Percentiles rank a stretch among this genome's conserved stretches.
Evolutionary conservation across 2,113 vertebrate species (phyloP).

Genomic region (Istiophorus platypterus): DNA sequence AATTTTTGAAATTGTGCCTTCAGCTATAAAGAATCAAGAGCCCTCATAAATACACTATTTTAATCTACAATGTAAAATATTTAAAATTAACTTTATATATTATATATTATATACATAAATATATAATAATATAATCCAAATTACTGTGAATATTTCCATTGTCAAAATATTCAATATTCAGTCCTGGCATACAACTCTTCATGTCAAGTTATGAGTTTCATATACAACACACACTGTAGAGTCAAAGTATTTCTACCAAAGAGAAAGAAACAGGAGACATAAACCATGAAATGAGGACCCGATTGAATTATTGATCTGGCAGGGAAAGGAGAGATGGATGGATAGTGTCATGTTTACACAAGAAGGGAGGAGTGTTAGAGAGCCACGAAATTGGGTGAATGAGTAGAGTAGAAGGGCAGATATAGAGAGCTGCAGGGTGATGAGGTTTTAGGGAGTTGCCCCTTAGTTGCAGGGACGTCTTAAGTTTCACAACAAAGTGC

Average conservation of each 20-base stretch:
- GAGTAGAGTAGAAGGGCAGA: slow-evolving; percentile 21
- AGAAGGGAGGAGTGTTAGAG: slow-evolving; percentile 11
- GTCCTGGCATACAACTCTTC: background rate
- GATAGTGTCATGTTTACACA: slow-evolving; percentile 68
- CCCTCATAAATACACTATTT: background rate
- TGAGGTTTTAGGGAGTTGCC: slow-evolving; percentile 45
- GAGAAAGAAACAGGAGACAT: slow-evolving; percentile 37
- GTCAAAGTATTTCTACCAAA: background rate
- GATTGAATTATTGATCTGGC: slow-evolving; percentile 83
- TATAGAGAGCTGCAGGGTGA: background rate
- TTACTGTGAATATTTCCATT: background rate
- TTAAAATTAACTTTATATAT: background rate
- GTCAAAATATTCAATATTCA: background rate
- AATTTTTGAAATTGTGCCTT: background rate
- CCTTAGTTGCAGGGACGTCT: slow-evolving; percentile 4
- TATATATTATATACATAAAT: no score
- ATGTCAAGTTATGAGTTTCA: background rate
- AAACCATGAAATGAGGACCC: slow-evolving; percentile 35
- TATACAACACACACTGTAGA: background rate
- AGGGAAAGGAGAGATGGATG: slow-evolving; percentile 73
- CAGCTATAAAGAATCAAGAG: no score
- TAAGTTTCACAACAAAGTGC: slow-evolving; percentile 64
- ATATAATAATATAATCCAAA: background rate
- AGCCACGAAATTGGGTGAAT: slow-evolving; percentile 36
- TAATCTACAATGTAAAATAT: background rate